A percentile compares a stretch with the other conserved stretches of the same genome.
These are phyloP conservation scores for Sylvilagus bachmani DNA, from an alignment of 2,113 vertebrate genomes.

Conservation along the genomic window DNA sequence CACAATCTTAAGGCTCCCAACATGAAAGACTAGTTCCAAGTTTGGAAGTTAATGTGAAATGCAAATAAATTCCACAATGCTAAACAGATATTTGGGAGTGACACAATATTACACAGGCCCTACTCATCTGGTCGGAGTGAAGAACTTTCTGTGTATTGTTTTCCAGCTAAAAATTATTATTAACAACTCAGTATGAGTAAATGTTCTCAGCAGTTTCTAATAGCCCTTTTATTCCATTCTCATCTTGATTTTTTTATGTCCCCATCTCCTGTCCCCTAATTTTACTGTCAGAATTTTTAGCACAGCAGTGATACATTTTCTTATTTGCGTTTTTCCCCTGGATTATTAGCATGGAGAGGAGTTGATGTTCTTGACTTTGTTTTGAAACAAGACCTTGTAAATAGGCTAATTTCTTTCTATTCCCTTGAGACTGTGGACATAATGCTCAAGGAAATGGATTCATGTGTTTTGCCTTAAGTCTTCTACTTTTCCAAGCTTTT, in stretches of 20 bases:
- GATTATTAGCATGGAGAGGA: background rate
- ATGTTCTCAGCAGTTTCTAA: background rate
- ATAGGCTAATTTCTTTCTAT: background rate
- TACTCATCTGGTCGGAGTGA: background rate
- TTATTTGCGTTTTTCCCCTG: background rate
- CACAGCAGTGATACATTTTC: background rate
- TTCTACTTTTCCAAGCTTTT: background rate
- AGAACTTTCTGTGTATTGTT: background rate
- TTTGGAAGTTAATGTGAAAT: background rate
- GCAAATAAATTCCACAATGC: slow-evolving; percentile 6
- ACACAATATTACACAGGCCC: fast-evolving
- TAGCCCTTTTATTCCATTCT: background rate
- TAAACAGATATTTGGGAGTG: background rate
- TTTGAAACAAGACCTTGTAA: background rate
- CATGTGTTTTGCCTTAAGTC: background rate
- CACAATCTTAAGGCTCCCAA: background rate
- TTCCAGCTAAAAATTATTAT: background rate
- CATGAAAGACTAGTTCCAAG: background rate
- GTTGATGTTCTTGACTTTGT: background rate
- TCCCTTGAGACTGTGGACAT: background rate
- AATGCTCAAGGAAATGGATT: background rate
- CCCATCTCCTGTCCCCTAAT: background rate
- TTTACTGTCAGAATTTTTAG: background rate
- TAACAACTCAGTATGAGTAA: background rate
- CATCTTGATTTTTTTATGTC: background rate